Evolutionary conservation across 2,888 invertebrate genomes (phyloP).

Genomic region (Heteromurus nitidus): DNA sequence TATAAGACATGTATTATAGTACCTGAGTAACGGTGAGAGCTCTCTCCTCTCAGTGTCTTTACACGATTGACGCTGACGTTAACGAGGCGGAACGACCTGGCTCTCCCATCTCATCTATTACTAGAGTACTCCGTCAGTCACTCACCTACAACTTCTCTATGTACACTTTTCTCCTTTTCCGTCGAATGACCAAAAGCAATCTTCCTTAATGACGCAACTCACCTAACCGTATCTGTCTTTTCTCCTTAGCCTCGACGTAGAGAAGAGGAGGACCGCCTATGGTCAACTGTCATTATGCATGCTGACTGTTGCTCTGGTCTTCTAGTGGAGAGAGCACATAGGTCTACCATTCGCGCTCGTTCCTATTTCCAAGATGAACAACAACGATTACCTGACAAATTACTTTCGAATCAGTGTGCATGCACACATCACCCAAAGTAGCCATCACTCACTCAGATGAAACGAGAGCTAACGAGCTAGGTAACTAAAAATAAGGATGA

Average conservation of each 20-base stretch:
- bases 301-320: slow-evolving; percentile 57
- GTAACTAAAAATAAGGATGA: too few species aligned
- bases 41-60: slow-evolving; percentile 41
- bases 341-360: neutral
- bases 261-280: slow-evolving; percentile 39
- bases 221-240: slow-evolving; percentile 59
- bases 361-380: slow-evolving; percentile 36
- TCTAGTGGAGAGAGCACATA: neutral
- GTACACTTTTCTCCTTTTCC: slow-evolving; percentile 20
- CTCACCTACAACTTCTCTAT: neutral
- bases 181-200: slow-evolving; percentile 65
- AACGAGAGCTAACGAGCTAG: too few species aligned
- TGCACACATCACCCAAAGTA: neutral
- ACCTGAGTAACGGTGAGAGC: slow-evolving; percentile 11
- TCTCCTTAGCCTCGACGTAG: slow-evolving; percentile 22
- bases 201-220: slow-evolving; percentile 60
- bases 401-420: slow-evolving; percentile 52
- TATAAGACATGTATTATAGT: slow-evolving; percentile 18
- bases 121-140: slow-evolving; percentile 5
- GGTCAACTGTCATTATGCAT: slow-evolving; percentile 57
- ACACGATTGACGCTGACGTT: slow-evolving; percentile 65
- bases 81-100: slow-evolving; percentile 63
- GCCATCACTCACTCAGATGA: neutral
- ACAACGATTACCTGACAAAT: slow-evolving; percentile 62
- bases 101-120: slow-evolving; percentile 55